Percentiles rank a stretch among this genome's conserved stretches.
Conservation (phyloP, 2,797 vertebrate genomes). For the Darevskia mixta region DNA sequence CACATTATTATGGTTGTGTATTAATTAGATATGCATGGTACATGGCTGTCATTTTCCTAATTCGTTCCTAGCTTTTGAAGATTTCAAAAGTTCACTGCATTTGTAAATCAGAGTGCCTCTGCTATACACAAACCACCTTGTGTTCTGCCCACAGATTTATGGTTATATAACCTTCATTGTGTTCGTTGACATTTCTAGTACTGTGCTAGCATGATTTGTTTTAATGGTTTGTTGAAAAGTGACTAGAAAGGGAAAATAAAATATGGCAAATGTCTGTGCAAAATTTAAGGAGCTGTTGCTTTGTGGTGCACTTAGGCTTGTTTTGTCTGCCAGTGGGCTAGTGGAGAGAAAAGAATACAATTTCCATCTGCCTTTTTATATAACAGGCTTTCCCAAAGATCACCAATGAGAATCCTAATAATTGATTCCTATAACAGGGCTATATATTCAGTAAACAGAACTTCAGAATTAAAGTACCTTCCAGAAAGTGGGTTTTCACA, state of each 20-base stretch:
- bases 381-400: background rate
- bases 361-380: conserved; percentile 20
- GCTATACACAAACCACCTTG: conserved; percentile 16
- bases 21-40: conserved; percentile 18
- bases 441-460: background rate
- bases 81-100: conserved; percentile 30
- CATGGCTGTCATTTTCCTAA: conserved; percentile 44
- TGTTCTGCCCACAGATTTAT: conserved; percentile 34
- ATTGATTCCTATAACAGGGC: background rate
- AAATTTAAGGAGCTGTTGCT: conserved; percentile 40
- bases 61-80: conserved; percentile 27
- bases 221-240: conserved; percentile 42
- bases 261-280: conserved; percentile 25
- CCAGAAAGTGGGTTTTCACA: background rate
- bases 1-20: background rate
- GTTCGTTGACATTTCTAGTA: conserved; percentile 36
- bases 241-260: conserved; percentile 43
- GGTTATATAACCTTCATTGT: conserved; percentile 39
- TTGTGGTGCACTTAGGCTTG: background rate
- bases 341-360: background rate
- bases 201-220: conserved; percentile 12
- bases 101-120: conserved; percentile 34
- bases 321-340: background rate
- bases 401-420: background rate
- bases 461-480: background rate